These are phyloP conservation scores for Bombus impatiens DNA, from an alignment of 1,140 invertebrate species.

Conservation along the genomic window DNA sequence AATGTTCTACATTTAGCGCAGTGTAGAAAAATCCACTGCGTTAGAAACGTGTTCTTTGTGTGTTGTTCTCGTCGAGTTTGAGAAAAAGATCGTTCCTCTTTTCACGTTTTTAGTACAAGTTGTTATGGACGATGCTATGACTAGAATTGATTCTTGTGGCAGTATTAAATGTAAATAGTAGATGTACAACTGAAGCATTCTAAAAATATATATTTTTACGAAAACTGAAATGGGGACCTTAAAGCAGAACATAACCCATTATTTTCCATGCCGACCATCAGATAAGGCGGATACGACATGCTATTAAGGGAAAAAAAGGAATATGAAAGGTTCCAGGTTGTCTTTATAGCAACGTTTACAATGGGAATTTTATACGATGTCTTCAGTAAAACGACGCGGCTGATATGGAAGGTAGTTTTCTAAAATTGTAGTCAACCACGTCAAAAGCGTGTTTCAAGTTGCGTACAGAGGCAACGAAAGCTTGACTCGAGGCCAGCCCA, in stretches of 20 bases:
- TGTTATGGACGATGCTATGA: background rate
- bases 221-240: background rate
- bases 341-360: background rate
- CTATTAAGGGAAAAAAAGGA: background rate
- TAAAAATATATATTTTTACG: background rate
- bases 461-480: background rate
- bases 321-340: background rate
- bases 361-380: slow-evolving; percentile 15
- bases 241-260: background rate
- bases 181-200: background rate
- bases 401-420: background rate
- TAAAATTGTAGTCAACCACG: background rate
- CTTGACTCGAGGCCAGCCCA: background rate
- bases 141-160: background rate
- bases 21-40: background rate
- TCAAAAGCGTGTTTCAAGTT: slow-evolving; percentile 6
- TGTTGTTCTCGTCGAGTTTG: background rate
- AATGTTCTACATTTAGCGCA: background rate
- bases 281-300: background rate
- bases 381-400: background rate
- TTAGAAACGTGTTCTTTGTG: background rate
- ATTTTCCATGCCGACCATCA: background rate
- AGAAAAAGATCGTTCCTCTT: background rate
- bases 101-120: background rate
- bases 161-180: no score